Evolutionary conservation across 2,888 invertebrate genomes (phyloP).

Genomic region (Catocala fraxini): DNA sequence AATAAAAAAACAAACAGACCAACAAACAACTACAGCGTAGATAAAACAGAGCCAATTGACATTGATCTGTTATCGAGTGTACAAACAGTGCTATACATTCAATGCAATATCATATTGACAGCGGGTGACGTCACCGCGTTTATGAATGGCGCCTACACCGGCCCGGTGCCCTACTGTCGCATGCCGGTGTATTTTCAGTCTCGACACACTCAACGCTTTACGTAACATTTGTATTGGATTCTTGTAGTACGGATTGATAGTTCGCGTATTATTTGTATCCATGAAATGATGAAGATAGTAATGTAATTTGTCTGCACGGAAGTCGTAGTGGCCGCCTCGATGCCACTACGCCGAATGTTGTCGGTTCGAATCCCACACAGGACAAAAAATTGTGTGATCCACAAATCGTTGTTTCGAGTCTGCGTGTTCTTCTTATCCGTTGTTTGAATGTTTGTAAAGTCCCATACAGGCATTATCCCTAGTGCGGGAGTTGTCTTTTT

Average conservation of each 20-base stretch:
- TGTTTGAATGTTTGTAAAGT: no score
- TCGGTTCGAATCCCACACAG: no score
- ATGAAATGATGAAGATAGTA: no score
- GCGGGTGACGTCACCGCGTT: conserved; percentile 17
- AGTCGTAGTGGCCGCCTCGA: no score
- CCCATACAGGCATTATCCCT: no score
- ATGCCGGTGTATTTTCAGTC: conserved; percentile 14
- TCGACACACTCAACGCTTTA: not conserved
- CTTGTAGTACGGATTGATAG: not conserved
- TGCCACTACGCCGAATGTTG: no score
- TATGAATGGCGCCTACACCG: conserved; percentile 18
- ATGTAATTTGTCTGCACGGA: no score
- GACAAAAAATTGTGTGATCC: no score
- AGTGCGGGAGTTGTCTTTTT: no score
- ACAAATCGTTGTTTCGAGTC: no score
- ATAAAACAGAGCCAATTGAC: conserved; percentile 4
- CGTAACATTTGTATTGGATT: not conserved
- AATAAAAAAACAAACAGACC: not conserved
- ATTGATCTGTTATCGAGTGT: conserved; percentile 16
- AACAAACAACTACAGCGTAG: conserved; percentile 1
- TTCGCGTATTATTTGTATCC: no score
- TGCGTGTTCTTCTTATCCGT: no score
- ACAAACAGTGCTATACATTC: not conserved
- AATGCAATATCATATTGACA: conserved; percentile 21
- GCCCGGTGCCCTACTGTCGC: conserved; percentile 17